Evolutionary conservation across 2,113 vertebrate species (phyloP).

Genomic region (Ctenodactylus gundi): DNA sequence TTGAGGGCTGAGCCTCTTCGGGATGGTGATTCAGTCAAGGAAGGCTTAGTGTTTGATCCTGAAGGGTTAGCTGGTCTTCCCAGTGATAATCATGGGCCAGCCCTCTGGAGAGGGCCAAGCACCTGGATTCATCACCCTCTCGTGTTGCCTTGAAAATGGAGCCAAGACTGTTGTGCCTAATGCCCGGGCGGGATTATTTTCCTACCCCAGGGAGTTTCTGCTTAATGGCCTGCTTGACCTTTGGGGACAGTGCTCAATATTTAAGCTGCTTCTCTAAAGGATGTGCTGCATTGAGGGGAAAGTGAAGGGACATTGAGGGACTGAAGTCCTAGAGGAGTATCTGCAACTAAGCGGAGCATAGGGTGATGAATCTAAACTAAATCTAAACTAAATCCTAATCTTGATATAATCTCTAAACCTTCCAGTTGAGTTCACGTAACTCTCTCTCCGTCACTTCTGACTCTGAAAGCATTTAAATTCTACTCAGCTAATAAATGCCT

Average conservation of each 20-base stretch:
- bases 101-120: background rate
- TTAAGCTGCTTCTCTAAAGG: background rate
- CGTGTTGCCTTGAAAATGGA: background rate
- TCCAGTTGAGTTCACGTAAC: background rate
- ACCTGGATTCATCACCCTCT: background rate
- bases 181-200: no score
- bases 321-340: accelerated
- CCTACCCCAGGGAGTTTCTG: no score
- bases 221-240: background rate
- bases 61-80: background rate
- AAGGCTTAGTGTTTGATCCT: background rate
- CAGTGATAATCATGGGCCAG: background rate
- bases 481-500: background rate
- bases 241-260: background rate
- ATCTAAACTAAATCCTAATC: background rate
- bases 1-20: background rate
- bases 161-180: no score
- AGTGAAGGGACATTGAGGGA: background rate
- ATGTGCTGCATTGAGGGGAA: background rate
- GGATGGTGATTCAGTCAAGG: background rate
- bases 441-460: background rate
- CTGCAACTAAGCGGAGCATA: accelerated
- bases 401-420: background rate
- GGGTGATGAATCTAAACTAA: no score
- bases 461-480: background rate